phyloP scores from a whole-genome alignment of 64 coral and sea anemone species.

The Stylophora pistillata region DNA sequence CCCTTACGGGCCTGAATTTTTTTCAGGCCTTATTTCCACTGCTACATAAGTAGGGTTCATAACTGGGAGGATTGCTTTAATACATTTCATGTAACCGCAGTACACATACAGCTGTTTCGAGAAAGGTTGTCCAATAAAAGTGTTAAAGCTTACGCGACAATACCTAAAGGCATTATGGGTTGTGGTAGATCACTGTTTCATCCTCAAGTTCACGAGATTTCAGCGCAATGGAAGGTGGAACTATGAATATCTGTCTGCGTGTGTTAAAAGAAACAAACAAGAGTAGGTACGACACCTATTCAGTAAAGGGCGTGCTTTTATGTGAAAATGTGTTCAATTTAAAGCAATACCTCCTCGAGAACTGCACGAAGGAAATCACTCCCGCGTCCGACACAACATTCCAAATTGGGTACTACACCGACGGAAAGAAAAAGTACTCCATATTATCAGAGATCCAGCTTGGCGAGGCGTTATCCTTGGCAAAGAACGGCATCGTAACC shows the following conservation, averaged over 20 bases:
- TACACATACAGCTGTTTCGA: background rate
- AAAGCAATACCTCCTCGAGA: background rate
- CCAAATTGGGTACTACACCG: too few relatives aligned
- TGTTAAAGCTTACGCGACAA: background rate
- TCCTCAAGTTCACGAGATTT: background rate
- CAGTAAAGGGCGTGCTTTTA: background rate
- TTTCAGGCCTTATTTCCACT: too few relatives aligned
- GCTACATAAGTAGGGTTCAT: too few relatives aligned
- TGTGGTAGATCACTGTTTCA: background rate
- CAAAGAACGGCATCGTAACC: background rate
- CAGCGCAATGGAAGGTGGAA: background rate
- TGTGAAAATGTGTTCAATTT: background rate
- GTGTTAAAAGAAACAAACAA: constrained; percentile 1
- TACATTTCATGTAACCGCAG: too few relatives aligned
- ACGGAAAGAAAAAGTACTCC: too few relatives aligned
- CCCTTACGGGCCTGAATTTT: too few relatives aligned
- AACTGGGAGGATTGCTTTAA: too few relatives aligned
- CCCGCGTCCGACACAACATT: too few relatives aligned
- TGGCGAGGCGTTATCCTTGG: background rate
- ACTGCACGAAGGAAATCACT: background rate
- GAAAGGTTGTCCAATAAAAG: background rate
- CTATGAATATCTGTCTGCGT: background rate
- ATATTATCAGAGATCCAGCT: constrained; percentile 10
- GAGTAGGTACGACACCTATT: background rate
- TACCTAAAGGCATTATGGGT: background rate